Conservation (phyloP, 1,140 invertebrate genomes). For the Camponotus pennsylvanicus region DNA sequence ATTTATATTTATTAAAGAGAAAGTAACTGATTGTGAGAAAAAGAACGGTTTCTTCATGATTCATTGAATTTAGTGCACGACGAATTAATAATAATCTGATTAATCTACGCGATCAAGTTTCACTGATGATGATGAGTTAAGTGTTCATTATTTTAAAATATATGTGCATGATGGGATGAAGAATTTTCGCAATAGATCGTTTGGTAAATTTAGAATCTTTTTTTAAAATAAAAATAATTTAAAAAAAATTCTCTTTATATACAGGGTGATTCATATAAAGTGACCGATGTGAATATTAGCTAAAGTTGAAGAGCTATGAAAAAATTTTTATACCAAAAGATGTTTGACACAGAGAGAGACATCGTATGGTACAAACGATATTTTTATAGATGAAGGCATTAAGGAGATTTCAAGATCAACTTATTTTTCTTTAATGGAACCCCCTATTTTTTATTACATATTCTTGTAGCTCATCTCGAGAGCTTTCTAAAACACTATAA, state of each 20-base stretch:
- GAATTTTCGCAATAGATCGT: background rate
- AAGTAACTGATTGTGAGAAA: background rate
- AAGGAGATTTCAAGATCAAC: no score
- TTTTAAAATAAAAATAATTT: background rate
- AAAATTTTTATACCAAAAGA: no score
- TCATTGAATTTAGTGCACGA: slow-evolving; percentile 20
- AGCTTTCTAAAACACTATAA: no score
- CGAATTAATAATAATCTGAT: slow-evolving; percentile 14
- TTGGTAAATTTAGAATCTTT: background rate
- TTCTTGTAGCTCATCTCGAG: no score
- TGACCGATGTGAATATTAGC: no score
- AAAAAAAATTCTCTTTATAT: background rate
- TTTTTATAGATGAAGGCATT: no score
- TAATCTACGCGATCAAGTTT: slow-evolving; percentile 1
- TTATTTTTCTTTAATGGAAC: no score
- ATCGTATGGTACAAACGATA: no score
- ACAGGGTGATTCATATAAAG: no score
- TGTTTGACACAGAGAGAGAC: no score
- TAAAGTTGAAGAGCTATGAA: no score
- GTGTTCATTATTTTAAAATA: background rate
- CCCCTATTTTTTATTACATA: no score
- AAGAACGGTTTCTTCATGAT: background rate
- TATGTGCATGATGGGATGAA: background rate
- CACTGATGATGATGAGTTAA: background rate
- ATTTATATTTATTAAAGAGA: slow-evolving; percentile 18